These are phyloP conservation scores for Caradrina clavipalpis DNA, from an alignment of 2,888 invertebrate genomes.

Conservation along the genomic window DNA sequence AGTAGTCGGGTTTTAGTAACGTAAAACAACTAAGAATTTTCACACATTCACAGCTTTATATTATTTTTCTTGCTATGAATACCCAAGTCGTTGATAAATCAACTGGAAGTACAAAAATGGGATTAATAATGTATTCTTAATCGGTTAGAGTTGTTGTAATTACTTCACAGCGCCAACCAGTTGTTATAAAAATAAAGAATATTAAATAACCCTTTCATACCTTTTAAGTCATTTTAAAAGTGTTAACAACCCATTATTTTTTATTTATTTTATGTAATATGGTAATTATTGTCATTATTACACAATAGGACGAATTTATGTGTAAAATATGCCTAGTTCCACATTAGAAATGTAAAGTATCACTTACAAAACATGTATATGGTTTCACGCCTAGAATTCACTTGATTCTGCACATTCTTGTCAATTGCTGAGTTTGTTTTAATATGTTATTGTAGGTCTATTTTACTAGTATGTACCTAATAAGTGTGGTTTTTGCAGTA, in stretches of 20 bases:
- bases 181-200: conserved; percentile 14
- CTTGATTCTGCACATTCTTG: conserved; percentile 48
- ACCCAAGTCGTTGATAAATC: conserved; percentile 10
- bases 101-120: neutral
- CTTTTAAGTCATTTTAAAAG: conserved; percentile 44
- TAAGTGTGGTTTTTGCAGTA: neutral
- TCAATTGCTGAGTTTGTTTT: conserved; percentile 41
- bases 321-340: conserved; percentile 37
- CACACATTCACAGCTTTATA: neutral
- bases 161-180: conserved; percentile 29
- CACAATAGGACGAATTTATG: conserved; percentile 34
- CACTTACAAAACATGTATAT: conserved; percentile 37
- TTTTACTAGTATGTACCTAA: neutral
- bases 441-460: conserved; percentile 26
- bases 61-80: neutral
- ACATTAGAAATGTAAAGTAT: conserved; percentile 33
- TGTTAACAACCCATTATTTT: conserved; percentile 46
- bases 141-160: conserved; percentile 16
- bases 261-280: conserved; percentile 46
- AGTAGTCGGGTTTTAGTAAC: too few species aligned
- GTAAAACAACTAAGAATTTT: neutral
- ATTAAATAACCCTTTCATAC: conserved; percentile 29
- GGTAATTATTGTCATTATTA: conserved; percentile 39
- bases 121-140: conserved; percentile 30
- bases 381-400: conserved; percentile 59